Conservation (phyloP, 2,113 vertebrate genomes). For the Gorsachius goisagi region DNA sequence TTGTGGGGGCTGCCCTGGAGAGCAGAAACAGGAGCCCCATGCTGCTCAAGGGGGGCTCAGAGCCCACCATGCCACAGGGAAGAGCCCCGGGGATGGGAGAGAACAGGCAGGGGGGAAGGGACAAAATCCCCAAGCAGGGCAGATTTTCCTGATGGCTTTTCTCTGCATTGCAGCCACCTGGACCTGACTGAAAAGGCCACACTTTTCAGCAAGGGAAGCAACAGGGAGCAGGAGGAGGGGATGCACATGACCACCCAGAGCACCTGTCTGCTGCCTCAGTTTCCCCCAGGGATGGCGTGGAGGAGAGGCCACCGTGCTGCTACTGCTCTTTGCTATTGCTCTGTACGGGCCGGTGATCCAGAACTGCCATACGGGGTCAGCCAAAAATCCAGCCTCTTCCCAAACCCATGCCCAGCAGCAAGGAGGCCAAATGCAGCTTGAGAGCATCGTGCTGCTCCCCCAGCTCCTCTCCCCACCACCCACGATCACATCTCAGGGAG, state of each 20-base stretch:
- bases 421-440: fast-evolving
- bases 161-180: not conserved
- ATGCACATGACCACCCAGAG: not conserved
- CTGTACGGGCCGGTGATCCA: not conserved
- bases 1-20: not conserved
- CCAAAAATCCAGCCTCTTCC: not conserved
- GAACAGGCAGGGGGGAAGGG: not conserved
- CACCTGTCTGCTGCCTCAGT: not conserved
- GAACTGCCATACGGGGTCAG: fast-evolving
- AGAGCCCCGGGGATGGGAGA: not conserved
- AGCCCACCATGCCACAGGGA: fast-evolving
- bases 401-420: too few species aligned
- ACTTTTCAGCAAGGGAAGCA: not conserved
- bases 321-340: not conserved
- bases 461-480: not conserved
- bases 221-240: not conserved
- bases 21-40: not conserved
- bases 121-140: not conserved
- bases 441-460: not conserved
- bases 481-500: not conserved
- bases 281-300: not conserved
- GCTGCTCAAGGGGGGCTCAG: fast-evolving
- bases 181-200: too few species aligned
- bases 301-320: not conserved
- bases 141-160: not conserved